Percentiles rank a stretch among this genome's conserved stretches.
Conservation (phyloP, 2,797 vertebrate species). For the Chanos chanos region DNA sequence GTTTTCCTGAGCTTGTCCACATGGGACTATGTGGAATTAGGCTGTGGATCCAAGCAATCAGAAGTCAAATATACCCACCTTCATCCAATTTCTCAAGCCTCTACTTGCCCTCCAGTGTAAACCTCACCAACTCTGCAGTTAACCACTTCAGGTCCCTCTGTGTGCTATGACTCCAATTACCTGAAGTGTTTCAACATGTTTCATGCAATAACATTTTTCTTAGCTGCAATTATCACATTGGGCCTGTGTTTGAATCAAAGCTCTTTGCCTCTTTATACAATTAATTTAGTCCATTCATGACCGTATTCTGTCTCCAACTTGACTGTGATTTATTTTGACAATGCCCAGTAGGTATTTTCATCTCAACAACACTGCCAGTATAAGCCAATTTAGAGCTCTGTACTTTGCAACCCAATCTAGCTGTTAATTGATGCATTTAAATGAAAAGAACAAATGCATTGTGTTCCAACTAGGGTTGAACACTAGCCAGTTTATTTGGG, state of each 20-base stretch:
- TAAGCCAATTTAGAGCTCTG: conserved; percentile 16
- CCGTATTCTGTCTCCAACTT: conserved; percentile 28
- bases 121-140: conserved; percentile 34
- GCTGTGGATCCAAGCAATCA: no score
- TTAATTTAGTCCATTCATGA: conserved; percentile 35
- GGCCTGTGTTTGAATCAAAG: conserved; percentile 37
- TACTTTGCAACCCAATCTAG: conserved; percentile 2
- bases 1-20: no score
- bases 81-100: no score
- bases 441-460: conserved; percentile 7
- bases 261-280: conserved; percentile 30
- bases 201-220: conserved; percentile 56
- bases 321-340: conserved; percentile 47
- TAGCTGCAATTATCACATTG: conserved; percentile 52
- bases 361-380: conserved; percentile 14
- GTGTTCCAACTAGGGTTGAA: conserved; percentile 10
- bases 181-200: conserved; percentile 29
- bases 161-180: neutral
- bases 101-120: no score
- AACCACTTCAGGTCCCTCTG: conserved; percentile 27
- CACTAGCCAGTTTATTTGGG: neutral
- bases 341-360: conserved; percentile 21
- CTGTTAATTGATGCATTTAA: conserved; percentile 4
- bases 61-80: no score
- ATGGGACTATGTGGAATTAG: no score